phyloP scores from a whole-genome alignment of 2,888 invertebrate species.

The Gastracanthus pulcherrimus region DNA sequence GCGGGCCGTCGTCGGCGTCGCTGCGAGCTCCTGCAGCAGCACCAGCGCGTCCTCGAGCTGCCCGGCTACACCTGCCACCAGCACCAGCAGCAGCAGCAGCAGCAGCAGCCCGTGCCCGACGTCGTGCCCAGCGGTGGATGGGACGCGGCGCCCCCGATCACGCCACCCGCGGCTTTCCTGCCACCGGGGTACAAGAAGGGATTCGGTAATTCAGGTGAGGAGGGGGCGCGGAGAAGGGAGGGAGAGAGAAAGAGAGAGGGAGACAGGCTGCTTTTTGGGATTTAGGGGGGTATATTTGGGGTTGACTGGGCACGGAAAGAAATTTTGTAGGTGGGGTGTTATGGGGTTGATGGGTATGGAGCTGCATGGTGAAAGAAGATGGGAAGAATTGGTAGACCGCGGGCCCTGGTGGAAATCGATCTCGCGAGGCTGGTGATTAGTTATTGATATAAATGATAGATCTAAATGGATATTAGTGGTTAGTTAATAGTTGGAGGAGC shows the following conservation, averaged over 20 bases:
- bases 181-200: conserved; percentile 81
- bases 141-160: conserved; percentile 82
- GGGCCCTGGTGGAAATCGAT: no score
- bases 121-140: conserved; percentile 78
- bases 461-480: no score
- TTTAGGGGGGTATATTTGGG: not conserved
- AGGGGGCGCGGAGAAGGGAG: not conserved
- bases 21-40: conserved; percentile 82
- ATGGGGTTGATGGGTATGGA: no score
- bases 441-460: no score
- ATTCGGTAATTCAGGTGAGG: conserved; percentile 70
- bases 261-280: no score
- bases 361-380: no score
- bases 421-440: no score
- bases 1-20: conserved; percentile 80
- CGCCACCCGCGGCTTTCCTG: conserved; percentile 84
- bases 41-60: conserved; percentile 78
- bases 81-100: conserved; percentile 47
- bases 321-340: no score
- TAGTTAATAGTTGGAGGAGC: no score
- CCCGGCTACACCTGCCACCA: conserved; percentile 64
- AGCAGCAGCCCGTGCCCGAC: conserved; percentile 77
- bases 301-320: no score
- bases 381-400: no score
- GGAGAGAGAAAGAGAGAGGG: not conserved